Percentiles rank a stretch among this genome's conserved stretches.
These are phyloP conservation scores for Monopterus albus DNA, from an alignment of 2,113 vertebrate genomes.

Conservation along the genomic window DNA sequence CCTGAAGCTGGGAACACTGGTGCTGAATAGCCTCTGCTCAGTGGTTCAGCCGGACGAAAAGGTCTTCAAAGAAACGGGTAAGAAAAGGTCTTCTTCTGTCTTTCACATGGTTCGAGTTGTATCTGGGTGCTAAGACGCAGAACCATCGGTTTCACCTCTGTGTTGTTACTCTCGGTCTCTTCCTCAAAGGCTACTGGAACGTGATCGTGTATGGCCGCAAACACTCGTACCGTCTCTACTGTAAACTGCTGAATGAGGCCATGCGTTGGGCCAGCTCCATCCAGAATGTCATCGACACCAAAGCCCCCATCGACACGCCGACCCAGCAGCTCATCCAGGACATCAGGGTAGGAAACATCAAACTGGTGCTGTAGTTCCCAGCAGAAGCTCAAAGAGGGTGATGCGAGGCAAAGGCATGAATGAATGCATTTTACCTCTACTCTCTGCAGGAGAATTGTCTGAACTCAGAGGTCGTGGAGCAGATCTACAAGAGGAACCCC, in stretches of 20 bases:
- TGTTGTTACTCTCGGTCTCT: not conserved
- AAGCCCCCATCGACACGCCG: constrained; percentile 93
- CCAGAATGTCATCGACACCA: constrained; percentile 95
- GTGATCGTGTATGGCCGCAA: constrained; percentile 93
- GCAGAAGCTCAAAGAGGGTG: too few relatives aligned
- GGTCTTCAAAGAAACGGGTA: constrained; percentile 95
- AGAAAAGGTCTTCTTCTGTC: not conserved
- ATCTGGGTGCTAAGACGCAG: too few relatives aligned
- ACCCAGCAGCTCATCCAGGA: constrained; percentile 97
- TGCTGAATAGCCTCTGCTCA: constrained; percentile 96
- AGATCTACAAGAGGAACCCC: constrained; percentile 97
- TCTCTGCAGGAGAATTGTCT: constrained; percentile 92
- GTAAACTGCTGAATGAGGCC: constrained; percentile 93
- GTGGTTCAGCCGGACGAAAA: constrained; percentile 93
- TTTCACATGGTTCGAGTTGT: too few relatives aligned
- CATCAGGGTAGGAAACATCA: constrained; percentile 86
- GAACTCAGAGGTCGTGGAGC: constrained; percentile 94
- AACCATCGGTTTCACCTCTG: too few relatives aligned
- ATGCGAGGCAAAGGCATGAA: too few relatives aligned
- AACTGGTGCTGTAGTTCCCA: not conserved
- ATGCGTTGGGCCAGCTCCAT: constrained; percentile 92
- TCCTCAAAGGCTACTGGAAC: constrained; percentile 92
- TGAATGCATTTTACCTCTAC: too few relatives aligned
- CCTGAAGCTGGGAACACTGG: constrained; percentile 92
- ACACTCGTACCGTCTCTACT: constrained; percentile 94